Conservation (phyloP, 2,113 vertebrate species). For the Oceanites oceanicus region DNA sequence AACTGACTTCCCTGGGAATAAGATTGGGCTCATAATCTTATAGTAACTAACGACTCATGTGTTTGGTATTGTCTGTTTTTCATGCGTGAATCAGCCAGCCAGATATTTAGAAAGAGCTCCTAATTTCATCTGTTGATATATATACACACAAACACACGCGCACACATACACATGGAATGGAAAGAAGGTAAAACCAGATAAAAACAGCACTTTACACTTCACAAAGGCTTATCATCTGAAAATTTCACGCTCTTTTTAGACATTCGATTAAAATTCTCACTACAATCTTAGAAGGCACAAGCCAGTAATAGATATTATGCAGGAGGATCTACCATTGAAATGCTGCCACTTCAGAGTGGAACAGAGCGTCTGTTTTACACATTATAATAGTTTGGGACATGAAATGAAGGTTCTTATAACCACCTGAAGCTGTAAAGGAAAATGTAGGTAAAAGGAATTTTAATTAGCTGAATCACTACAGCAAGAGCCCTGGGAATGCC, state of each 20-base stretch:
- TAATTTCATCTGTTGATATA: background rate
- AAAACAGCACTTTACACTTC: background rate
- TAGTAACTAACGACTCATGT: background rate
- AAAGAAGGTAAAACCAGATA: background rate
- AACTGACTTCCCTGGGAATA: conserved; percentile 24
- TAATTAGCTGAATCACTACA: conserved; percentile 17
- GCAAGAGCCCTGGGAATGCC: background rate
- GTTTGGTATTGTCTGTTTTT: conserved; percentile 16
- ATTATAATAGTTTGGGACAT: conserved; percentile 9
- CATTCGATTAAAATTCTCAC: background rate
- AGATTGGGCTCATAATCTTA: background rate
- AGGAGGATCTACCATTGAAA: conserved; percentile 20
- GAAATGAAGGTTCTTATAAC: conserved; percentile 28
- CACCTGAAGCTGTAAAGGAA: conserved; percentile 61
- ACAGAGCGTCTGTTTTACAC: conserved; percentile 33
- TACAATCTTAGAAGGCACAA: background rate
- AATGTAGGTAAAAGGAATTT: conserved; percentile 57
- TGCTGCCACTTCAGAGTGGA: conserved; percentile 8
- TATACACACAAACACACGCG: background rate
- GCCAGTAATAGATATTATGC: background rate
- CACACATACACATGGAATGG: background rate
- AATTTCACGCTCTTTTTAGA: background rate
- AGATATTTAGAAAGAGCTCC: background rate
- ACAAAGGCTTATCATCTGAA: background rate
- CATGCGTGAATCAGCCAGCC: background rate